phyloP scores from a whole-genome alignment of 2,113 vertebrate genomes.

The Gorsachius goisagi region DNA sequence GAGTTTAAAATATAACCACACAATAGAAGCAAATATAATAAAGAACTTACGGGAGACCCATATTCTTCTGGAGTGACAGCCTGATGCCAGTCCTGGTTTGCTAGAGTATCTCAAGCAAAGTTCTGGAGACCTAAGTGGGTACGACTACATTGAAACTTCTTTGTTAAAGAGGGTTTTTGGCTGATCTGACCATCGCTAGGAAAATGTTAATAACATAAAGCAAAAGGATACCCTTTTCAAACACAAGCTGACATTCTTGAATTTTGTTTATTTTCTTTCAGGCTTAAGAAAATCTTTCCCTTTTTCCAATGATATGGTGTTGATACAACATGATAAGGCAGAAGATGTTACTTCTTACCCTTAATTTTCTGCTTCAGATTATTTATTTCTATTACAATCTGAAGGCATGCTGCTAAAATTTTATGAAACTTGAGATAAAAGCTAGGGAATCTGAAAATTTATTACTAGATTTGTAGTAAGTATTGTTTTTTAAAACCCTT shows the following conservation, averaged over 20 bases:
- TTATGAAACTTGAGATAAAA: neutral
- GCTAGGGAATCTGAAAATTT: neutral
- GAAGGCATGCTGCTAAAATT: neutral
- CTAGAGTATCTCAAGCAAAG: neutral
- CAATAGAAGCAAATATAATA: neutral
- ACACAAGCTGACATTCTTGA: neutral
- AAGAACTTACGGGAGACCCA: rapidly evolving
- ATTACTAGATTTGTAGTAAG: neutral
- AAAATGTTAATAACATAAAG: neutral
- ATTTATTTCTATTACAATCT: neutral
- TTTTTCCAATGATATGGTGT: neutral
- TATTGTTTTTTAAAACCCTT: neutral
- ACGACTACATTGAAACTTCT: neutral
- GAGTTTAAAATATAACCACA: neutral
- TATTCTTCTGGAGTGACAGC: neutral
- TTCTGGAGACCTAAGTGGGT: neutral
- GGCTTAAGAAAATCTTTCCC: neutral
- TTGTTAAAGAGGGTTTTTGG: neutral
- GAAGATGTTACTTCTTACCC: neutral
- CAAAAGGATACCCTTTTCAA: neutral
- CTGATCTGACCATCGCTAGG: neutral
- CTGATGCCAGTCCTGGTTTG: neutral
- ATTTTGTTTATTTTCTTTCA: neutral
- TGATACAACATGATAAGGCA: neutral
- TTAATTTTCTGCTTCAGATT: neutral